phyloP scores from a whole-genome alignment of 2,797 vertebrate species.

The Carapus acus region DNA sequence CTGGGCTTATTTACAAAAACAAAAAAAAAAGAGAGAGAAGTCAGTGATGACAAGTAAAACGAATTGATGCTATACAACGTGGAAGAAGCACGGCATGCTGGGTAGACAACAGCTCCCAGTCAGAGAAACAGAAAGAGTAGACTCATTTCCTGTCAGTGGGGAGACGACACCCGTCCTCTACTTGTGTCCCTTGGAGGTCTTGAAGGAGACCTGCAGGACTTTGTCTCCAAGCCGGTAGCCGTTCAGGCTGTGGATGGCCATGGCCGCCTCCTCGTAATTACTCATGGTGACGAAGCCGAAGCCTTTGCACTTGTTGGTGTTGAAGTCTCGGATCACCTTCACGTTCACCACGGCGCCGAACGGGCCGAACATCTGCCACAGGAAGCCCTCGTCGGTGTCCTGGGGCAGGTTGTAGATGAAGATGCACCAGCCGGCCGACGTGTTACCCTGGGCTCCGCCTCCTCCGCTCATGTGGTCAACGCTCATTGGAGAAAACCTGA shows the following conservation, averaged over 20 bases:
- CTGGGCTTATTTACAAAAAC: constrained; percentile 2
- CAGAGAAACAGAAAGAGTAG: constrained; percentile 1
- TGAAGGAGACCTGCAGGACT: constrained; percentile 98
- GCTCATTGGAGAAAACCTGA: constrained; percentile 65
- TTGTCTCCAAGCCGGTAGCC: constrained; percentile 97
- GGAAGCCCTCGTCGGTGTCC: constrained; percentile 92
- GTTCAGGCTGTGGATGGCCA: constrained; percentile 97
- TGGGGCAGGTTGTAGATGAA: constrained; percentile 98
- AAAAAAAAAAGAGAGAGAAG: too few relatives aligned
- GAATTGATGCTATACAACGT: background rate
- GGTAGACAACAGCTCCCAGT: constrained; percentile 14
- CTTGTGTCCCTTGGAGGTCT: constrained; percentile 98
- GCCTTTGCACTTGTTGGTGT: constrained; percentile 99
- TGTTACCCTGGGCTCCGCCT: constrained; percentile 80
- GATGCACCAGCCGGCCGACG: constrained; percentile 93
- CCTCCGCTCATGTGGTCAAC: constrained; percentile 84
- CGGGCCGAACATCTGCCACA: constrained; percentile 99
- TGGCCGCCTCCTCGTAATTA: constrained; percentile 98
- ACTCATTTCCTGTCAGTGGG: background rate
- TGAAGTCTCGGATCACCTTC: constrained; percentile 98
- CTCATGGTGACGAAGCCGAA: constrained; percentile 99
- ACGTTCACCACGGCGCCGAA: constrained; percentile 96
- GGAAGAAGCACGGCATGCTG: constrained; percentile 33
- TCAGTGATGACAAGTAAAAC: too few relatives aligned
- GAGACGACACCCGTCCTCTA: constrained; percentile 55